Evolutionary conservation across 2,888 invertebrate genomes (phyloP), one percentile per base, ranked within the genome.

Genomic region (Meiosimyza platycephala): DNA sequence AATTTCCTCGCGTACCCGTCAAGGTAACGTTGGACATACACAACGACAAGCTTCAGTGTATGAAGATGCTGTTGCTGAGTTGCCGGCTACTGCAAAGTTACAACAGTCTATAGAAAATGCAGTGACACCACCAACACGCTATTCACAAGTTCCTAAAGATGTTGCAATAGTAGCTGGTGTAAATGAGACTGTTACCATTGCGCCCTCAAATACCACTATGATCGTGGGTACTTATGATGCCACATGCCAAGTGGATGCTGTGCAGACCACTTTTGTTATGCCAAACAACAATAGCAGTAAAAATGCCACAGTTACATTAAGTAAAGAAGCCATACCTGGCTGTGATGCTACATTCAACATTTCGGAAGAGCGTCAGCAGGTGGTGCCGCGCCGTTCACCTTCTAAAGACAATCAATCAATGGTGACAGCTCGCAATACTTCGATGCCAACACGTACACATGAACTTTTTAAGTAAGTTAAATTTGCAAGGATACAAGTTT

Each of bases 51-150:
- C 78, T 1, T 88, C 88, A 4, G 81, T 87, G 11, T 89, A 88
- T 74, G 88, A 88, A 77, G 89, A 89, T 80, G 89, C 89, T 0
- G 75, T 87, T 74, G 86, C 82, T 16, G 76, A 74, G 33, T 71
- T 71, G 9, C 5, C 28, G 11, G 7, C 50, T 11, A 28, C 47
- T 15, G 60, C 22, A n/a, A 54, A 62, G 47, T 16, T 22, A 51
- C 33, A 15, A 1, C 3, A 18, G 6, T 12, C 55, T 40, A 7
- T 4, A 1, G 55, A 63, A 22, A 12, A 70, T 9, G 16, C 28
- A 16, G 59, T 33, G 11, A 51, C 57, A 3, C 72, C 69, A 16
- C 60, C 62, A 2, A 54, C 71, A 22, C 28, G 22, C 16, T 28
- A 70, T 9, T 52, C 74, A 16, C 7, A 66, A 55, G 64, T 74